Percentiles rank a stretch among this genome's conserved stretches.
Evolutionary conservation across 2,113 vertebrate genomes (phyloP).

Genomic region (Nicator chloris): DNA sequence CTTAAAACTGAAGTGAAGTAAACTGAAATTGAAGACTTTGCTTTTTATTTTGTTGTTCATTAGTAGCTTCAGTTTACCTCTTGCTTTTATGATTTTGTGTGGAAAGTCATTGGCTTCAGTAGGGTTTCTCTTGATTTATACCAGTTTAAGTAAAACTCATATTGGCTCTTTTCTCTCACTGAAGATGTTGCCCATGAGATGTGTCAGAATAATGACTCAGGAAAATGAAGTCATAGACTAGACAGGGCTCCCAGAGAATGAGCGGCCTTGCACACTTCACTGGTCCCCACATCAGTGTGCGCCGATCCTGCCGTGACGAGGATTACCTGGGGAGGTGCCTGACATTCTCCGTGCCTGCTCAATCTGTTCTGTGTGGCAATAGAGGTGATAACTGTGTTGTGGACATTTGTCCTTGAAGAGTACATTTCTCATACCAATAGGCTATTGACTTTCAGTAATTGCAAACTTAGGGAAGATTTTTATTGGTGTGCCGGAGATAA

Average conservation of each 20-base stretch:
- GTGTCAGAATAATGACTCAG: slow-evolving; percentile 50
- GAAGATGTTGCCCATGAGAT: slow-evolving; percentile 57
- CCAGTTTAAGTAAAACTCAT: slow-evolving; percentile 17
- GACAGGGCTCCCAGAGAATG: slow-evolving; percentile 13
- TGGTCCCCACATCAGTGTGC: neutral
- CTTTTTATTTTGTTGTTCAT: neutral
- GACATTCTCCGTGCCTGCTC: slow-evolving; percentile 4
- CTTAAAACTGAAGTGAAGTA: neutral
- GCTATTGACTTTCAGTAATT: slow-evolving; percentile 58
- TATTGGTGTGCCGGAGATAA: slow-evolving; percentile 30
- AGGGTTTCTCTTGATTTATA: slow-evolving; percentile 36
- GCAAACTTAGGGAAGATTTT: slow-evolving; percentile 52
- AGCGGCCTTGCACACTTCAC: slow-evolving; percentile 53
- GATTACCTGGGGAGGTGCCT: slow-evolving; percentile 46
- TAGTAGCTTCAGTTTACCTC: neutral
- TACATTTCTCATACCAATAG: slow-evolving; percentile 51
- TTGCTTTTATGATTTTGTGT: neutral
- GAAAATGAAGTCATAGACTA: slow-evolving; percentile 47
- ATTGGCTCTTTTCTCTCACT: slow-evolving; percentile 52
- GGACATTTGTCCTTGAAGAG: slow-evolving; percentile 16
- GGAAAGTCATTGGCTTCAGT: neutral
- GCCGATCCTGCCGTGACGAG: neutral
- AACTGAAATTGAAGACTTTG: slow-evolving; percentile 4
- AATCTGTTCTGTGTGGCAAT: slow-evolving; percentile 43
- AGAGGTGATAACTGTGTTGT: slow-evolving; percentile 42